Base-by-base conservation (phyloP, 2,797 vertebrate species). In the Lerista edwardsae region DNA sequence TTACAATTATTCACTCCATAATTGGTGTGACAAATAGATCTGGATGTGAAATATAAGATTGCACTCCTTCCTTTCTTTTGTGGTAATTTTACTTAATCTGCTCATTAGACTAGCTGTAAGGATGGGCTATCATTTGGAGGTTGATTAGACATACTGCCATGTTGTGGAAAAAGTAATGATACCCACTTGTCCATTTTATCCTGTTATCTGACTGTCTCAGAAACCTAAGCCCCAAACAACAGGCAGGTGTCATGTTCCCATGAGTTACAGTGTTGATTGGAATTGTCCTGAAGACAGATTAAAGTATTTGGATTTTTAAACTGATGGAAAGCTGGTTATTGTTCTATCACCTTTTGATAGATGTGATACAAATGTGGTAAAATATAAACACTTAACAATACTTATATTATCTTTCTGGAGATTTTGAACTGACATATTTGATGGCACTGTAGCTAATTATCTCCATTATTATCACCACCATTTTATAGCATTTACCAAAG, bases 1-100 rank as follows among this genome's bases (percentile, higher is more conserved):
- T 89, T 91, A 76, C 74, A 75, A 55, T 84, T 39, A 29, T 23
- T 82, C 3, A 29, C 15, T 93, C 90, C n/a, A 44, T 78, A 82
- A 90, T 84, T 91, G 84, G 47, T 79, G 34, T 88, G 86, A 75
- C 29, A 64, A 84, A 34, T 77, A 44, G 1, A 14, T 64, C 79
- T 41, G 73, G 11, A 47, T 72, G 77, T 84, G 61, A 75, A 2
- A n/a, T 81, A 1, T 12, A 59, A 23, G 47, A 73, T 64, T 81
- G 3, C 31, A 41, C 21, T 47, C 12, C 27, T 84, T 19, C 21
- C 79, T 10, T 89, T 86, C 75, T 74, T 2, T 3, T 78, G 14
- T 7, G 0, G 2, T 51, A 73, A 62, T 82, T 90, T 91, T 64
- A 79, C n/a, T 84, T 72, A 80, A 79, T 0, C 25, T 77, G 3